Evolutionary conservation across 2,888 invertebrate species (phyloP).

Genomic region (Tiphia femorata): DNA sequence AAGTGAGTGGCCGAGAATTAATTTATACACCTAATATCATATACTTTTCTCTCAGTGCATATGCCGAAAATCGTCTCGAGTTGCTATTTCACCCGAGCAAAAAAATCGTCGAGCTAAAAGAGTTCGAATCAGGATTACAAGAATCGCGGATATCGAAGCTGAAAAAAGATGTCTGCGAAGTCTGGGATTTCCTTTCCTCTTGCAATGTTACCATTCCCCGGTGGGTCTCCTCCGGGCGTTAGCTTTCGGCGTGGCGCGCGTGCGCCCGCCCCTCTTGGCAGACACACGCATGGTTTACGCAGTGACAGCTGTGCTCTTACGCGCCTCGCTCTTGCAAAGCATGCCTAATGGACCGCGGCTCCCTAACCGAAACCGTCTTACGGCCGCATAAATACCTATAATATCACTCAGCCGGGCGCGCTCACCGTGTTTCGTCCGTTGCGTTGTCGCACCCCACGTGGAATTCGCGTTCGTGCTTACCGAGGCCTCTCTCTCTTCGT

Average conservation of each 20-base stretch:
- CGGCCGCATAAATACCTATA: conserved; percentile 37
- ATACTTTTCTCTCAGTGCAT: too few relatives aligned
- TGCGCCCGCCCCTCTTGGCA: conserved; percentile 52
- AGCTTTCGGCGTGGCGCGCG: conserved; percentile 16
- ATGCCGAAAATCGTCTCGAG: too few relatives aligned
- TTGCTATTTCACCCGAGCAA: too few relatives aligned
- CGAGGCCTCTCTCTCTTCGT: neutral
- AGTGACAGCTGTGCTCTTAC: conserved; percentile 58
- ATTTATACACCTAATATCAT: too few relatives aligned
- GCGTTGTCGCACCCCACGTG: conserved; percentile 5
- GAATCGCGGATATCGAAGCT: too few relatives aligned
- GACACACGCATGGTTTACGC: conserved; percentile 50
- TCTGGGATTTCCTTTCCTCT: conserved; percentile 11
- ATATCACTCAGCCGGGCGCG: conserved; percentile 21
- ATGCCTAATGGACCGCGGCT: conserved; percentile 61
- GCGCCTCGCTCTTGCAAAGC: conserved; percentile 58
- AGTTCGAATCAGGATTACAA: too few relatives aligned
- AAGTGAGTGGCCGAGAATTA: too few relatives aligned
- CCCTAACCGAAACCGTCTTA: conserved; percentile 31
- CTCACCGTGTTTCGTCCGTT: conserved; percentile 2
- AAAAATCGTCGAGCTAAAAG: too few relatives aligned
- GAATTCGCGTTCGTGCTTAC: conserved; percentile 5
- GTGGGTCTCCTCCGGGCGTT: neutral
- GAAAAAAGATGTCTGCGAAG: too few relatives aligned
- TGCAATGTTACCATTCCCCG: neutral